phyloP scores from a whole-genome alignment of 2,113 vertebrate species.

The Carassius carassius region DNA sequence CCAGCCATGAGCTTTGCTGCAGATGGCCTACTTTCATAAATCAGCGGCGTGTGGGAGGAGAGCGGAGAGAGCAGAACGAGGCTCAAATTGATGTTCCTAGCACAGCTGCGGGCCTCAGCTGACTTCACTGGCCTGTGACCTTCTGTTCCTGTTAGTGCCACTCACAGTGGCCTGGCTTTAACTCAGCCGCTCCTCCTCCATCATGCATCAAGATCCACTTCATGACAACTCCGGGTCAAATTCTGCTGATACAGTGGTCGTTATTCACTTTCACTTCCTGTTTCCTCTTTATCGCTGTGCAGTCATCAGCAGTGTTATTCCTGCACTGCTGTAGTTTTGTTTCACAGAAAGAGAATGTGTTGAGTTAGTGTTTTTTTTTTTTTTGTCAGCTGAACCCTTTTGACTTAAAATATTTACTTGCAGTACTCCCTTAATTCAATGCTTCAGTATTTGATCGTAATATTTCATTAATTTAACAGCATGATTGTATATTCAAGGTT shows the following conservation, averaged over 20 bases:
- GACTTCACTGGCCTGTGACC: conserved; percentile 79
- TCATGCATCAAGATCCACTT: conserved; percentile 27
- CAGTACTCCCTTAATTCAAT: neutral
- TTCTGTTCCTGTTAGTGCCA: conserved; percentile 73
- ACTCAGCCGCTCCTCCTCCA: conserved; percentile 52
- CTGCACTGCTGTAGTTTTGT: neutral
- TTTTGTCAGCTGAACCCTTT: neutral
- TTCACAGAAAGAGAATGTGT: neutral
- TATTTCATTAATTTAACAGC: neutral
- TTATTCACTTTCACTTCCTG: conserved; percentile 21
- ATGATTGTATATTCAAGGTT: neutral
- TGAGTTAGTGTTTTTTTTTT: neutral
- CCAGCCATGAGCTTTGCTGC: conserved; percentile 76
- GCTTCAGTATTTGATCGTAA: too few species aligned
- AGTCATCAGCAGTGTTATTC: conserved; percentile 4
- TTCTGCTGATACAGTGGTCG: conserved; percentile 11
- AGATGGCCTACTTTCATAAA: conserved; percentile 80
- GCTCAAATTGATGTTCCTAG: conserved; percentile 78
- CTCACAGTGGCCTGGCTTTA: conserved; percentile 33
- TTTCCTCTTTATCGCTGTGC: neutral
- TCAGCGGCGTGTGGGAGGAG: conserved; percentile 61
- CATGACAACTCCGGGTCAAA: conserved; percentile 22
- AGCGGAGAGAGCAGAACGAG: conserved; percentile 66
- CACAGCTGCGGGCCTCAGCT: conserved; percentile 81
- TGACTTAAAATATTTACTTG: neutral